Conservation (phyloP, 2,113 vertebrate genomes). For the Mobula hypostoma region DNA sequence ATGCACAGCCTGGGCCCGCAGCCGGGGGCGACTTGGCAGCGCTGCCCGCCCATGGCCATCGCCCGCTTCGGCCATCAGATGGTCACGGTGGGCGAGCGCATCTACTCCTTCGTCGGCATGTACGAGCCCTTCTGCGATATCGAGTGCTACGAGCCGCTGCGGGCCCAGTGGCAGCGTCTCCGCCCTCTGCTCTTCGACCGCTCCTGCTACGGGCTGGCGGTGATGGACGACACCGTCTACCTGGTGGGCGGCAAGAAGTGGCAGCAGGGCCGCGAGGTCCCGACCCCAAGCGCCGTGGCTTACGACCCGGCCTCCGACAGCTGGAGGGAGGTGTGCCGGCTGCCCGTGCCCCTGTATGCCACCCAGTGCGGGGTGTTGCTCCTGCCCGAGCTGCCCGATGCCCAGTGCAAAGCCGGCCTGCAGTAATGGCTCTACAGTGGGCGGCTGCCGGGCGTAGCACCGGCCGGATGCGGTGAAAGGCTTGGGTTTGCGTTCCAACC, state of each 20-base stretch:
- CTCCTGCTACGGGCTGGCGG: slow-evolving; percentile 77
- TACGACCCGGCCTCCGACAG: slow-evolving; percentile 75
- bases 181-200: slow-evolving; percentile 69
- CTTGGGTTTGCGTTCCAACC: no score
- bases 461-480: no score
- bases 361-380: slow-evolving; percentile 74
- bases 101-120: slow-evolving; percentile 84
- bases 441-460: no score
- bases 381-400: slow-evolving; percentile 52
- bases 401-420: slow-evolving; percentile 24
- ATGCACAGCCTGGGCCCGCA: slow-evolving; percentile 56
- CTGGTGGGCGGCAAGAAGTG: slow-evolving; percentile 86
- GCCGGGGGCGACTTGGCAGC: slow-evolving; percentile 60
- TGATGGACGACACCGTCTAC: slow-evolving; percentile 64
- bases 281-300: slow-evolving; percentile 74
- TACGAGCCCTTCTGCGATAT: slow-evolving; percentile 92
- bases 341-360: slow-evolving; percentile 73
- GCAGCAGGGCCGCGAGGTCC: slow-evolving; percentile 73
- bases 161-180: slow-evolving; percentile 79
- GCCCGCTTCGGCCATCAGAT: slow-evolving; percentile 84
- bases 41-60: slow-evolving; percentile 75
- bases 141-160: slow-evolving; percentile 67
- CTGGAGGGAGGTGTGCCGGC: slow-evolving; percentile 80
- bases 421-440: no score
- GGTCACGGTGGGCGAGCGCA: slow-evolving; percentile 63